phyloP scores from a whole-genome alignment of 2,113 vertebrate species.

The Brachyhypopomus occidentalis region DNA sequence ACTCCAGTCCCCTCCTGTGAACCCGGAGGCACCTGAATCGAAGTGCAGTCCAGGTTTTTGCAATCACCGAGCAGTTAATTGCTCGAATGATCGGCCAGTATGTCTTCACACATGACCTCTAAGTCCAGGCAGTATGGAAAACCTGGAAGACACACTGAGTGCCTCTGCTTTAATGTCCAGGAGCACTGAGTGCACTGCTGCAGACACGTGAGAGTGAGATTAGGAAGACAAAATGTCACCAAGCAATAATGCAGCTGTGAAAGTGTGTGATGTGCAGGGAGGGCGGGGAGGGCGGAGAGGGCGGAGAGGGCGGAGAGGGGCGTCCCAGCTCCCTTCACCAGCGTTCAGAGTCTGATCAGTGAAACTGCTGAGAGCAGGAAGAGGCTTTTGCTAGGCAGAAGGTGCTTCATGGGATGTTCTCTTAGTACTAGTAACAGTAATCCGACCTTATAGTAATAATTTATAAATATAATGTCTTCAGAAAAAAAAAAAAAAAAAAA shows the following conservation, averaged over 20 bases:
- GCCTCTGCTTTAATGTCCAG: not conserved
- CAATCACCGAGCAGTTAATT: no score
- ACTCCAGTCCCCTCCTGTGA: not conserved
- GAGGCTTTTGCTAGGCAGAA: not conserved
- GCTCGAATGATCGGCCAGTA: no score
- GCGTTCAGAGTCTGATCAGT: not conserved
- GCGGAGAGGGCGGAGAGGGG: no score
- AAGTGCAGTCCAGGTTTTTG: no score
- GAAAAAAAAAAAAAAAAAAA: not conserved
- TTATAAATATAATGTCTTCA: not conserved
- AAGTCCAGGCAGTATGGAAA: no score
- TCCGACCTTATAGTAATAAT: not conserved
- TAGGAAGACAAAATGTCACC: not conserved
- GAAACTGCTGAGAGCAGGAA: not conserved
- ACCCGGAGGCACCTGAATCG: no score
- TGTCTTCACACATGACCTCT: no score
- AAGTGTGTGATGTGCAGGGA: constrained; percentile 61
- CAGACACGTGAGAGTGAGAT: constrained; percentile 8
- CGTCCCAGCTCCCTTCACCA: no score
- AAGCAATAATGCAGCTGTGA: constrained; percentile 48
- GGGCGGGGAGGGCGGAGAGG: no score
- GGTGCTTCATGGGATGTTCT: not conserved
- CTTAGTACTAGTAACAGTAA: not conserved
- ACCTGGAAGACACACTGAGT: no score
- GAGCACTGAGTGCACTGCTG: not conserved